Evolutionary conservation across 2,113 vertebrate genomes (phyloP).

Genomic region (Montifringilla adamsi): DNA sequence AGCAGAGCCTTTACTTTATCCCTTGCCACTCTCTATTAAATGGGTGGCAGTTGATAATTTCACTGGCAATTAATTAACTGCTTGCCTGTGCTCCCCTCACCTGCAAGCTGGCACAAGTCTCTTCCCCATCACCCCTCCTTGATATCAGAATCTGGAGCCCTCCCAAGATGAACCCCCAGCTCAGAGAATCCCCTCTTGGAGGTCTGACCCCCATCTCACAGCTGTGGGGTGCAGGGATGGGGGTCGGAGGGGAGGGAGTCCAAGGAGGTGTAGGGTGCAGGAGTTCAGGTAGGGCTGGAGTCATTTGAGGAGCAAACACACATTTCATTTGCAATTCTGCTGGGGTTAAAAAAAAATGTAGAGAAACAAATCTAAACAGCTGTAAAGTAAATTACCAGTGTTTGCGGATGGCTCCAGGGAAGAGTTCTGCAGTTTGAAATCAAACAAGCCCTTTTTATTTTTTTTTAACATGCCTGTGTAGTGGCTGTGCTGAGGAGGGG

Average conservation of each 20-base stretch:
- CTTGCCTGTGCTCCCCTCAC: background rate
- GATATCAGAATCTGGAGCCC: background rate
- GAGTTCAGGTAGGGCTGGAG: background rate
- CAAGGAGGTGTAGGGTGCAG: background rate
- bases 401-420: slow-evolving; percentile 59
- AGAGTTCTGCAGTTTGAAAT: slow-evolving; percentile 48
- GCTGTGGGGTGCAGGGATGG: background rate
- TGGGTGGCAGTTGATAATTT: background rate
- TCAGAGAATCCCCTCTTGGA: background rate
- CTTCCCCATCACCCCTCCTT: background rate
- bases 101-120: background rate
- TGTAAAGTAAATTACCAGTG: slow-evolving; percentile 64
- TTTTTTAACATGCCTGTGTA: background rate
- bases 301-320: background rate
- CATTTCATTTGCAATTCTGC: slow-evolving; percentile 32
- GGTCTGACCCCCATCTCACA: background rate
- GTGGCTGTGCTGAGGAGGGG: background rate
- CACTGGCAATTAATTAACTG: background rate
- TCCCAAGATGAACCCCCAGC: background rate
- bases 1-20: background rate
- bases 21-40: background rate
- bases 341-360: background rate
- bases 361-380: slow-evolving; percentile 63
- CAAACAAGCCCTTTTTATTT: slow-evolving; percentile 23
- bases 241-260: background rate